A percentile compares a stretch with the other conserved stretches of the same genome.
Evolutionary conservation across 2,888 invertebrate species (phyloP).

Genomic region (Subacronicta megacephala): DNA sequence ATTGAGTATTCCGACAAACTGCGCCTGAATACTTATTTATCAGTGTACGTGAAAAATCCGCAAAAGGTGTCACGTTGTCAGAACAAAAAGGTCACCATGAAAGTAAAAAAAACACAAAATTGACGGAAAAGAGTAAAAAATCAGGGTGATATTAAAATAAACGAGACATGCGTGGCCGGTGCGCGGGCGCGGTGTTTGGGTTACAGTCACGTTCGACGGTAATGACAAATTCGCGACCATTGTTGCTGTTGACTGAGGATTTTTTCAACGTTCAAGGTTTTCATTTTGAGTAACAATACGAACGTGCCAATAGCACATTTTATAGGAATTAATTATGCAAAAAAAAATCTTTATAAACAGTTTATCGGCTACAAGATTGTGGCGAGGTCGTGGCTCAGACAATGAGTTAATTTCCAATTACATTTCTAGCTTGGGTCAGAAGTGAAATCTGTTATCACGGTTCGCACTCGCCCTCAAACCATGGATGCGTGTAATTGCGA

Average conservation of each 20-base stretch:
- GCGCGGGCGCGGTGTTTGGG: conserved; percentile 71
- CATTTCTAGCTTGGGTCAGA: conserved; percentile 79
- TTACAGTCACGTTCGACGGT: conserved; percentile 82
- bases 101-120: conserved; percentile 73
- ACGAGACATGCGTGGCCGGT: conserved; percentile 73
- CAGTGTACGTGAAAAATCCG: conserved; percentile 64
- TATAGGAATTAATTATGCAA: conserved; percentile 80
- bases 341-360: conserved; percentile 64
- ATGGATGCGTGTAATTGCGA: conserved; percentile 87
- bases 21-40: conserved; percentile 58
- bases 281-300: conserved; percentile 78
- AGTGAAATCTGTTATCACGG: conserved; percentile 82
- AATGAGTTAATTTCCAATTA: conserved; percentile 79
- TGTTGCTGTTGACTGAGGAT: conserved; percentile 78
- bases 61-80: conserved; percentile 77
- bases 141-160: conserved; percentile 82
- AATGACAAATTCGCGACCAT: conserved; percentile 85
- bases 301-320: conserved; percentile 84
- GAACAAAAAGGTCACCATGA: conserved; percentile 66
- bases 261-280: conserved; percentile 82
- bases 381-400: conserved; percentile 67
- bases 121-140: conserved; percentile 80
- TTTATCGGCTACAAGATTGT: conserved; percentile 57
- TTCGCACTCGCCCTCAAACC: conserved; percentile 78
- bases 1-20: conserved; percentile 53